Percentiles rank a stretch among this genome's conserved stretches.
phyloP scores from a whole-genome alignment of 2,113 vertebrate species.

The Columba livia region DNA sequence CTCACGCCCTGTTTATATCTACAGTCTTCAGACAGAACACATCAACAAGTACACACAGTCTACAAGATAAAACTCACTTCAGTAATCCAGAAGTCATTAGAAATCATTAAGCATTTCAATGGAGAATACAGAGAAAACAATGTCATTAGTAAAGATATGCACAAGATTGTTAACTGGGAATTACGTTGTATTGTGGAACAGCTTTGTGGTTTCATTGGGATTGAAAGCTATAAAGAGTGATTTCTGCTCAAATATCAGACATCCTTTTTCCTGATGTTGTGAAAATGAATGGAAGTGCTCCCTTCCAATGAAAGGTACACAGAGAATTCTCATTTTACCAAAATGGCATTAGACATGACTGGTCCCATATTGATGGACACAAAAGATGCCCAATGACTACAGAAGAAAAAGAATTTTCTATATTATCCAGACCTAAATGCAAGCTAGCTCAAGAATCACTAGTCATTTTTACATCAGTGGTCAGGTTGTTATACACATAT shows the following conservation, averaged over 20 bases:
- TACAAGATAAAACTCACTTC: not conserved
- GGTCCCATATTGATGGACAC: not conserved
- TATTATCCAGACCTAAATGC: not conserved
- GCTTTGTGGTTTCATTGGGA: not conserved
- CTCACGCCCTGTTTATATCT: not conserved
- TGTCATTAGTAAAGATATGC: not conserved
- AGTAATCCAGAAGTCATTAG: not conserved
- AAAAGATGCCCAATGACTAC: not conserved
- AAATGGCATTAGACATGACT: not conserved
- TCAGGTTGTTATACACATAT: not conserved
- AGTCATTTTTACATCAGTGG: not conserved
- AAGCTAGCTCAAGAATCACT: not conserved
- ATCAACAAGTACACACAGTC: not conserved
- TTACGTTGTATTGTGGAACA: not conserved
- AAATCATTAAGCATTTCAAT: slow-evolving; percentile 27
- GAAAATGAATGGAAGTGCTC: not conserved
- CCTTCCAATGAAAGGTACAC: not conserved
- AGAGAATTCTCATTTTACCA: not conserved
- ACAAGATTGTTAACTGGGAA: not conserved
- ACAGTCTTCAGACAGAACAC: not conserved
- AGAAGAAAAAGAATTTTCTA: not conserved
- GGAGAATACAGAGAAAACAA: slow-evolving; percentile 22
- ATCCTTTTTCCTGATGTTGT: not conserved
- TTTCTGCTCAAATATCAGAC: not conserved
- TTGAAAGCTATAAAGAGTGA: not conserved